Evolutionary conservation across 2,113 vertebrate genomes (phyloP).

Genomic region (Zosterops hypoxanthus): DNA sequence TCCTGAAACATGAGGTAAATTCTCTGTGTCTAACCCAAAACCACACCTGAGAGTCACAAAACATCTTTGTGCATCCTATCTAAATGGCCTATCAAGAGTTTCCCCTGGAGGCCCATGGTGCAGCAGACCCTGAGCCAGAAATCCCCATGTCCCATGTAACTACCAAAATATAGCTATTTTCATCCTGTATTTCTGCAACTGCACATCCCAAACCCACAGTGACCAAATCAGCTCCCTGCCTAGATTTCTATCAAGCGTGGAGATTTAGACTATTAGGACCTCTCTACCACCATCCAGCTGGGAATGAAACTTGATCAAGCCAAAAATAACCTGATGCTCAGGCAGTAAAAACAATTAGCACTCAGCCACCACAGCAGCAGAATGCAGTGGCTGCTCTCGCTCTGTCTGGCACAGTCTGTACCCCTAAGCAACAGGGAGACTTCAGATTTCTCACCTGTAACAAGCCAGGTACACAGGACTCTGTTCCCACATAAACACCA

Average conservation of each 20-base stretch:
- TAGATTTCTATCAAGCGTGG: background rate
- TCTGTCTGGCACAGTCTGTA: background rate
- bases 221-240: background rate
- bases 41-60: background rate
- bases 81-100: background rate
- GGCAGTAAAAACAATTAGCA: slow-evolving; percentile 27
- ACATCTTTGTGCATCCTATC: background rate
- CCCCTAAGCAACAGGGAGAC: background rate
- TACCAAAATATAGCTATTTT: background rate
- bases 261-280: background rate
- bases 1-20: background rate
- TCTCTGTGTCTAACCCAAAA: background rate
- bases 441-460: background rate
- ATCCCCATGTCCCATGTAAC: background rate
- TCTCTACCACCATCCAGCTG: background rate
- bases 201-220: background rate
- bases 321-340: slow-evolving; percentile 16
- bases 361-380: background rate
- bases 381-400: background rate
- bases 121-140: background rate
- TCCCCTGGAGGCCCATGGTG: background rate
- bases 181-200: background rate
- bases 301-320: background rate
- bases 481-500: background rate
- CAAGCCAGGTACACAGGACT: background rate